These are phyloP conservation scores for Sebastes diaconus DNA, from an alignment of 2,797 vertebrate genomes.

Conservation along the genomic window DNA sequence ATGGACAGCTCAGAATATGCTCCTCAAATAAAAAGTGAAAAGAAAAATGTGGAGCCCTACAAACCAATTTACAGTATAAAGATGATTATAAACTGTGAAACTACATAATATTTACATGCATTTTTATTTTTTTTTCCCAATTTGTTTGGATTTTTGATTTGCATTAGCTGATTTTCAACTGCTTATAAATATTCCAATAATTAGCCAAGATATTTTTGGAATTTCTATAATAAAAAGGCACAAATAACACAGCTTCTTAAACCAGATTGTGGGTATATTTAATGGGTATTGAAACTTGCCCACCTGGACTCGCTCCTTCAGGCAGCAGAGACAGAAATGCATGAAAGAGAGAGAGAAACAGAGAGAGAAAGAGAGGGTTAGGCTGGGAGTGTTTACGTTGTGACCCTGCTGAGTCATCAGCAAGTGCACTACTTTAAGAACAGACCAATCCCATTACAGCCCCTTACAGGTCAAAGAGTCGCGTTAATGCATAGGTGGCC, in stretches of 20 bases:
- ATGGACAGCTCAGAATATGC: not conserved
- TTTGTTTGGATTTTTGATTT: not conserved
- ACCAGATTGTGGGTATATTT: not conserved
- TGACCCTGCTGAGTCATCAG: slow-evolving; percentile 36
- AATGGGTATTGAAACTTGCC: slow-evolving; percentile 6
- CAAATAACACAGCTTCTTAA: not conserved
- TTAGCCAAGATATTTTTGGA: not conserved
- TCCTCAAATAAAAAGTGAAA: not conserved
- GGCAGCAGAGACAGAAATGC: slow-evolving; percentile 37
- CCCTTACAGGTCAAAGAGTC: slow-evolving; percentile 19
- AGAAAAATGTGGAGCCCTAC: not conserved
- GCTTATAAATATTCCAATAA: not conserved
- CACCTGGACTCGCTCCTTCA: slow-evolving; percentile 82
- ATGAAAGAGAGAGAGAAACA: not conserved
- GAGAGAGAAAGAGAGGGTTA: not conserved
- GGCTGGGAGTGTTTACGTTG: slow-evolving; percentile 25
- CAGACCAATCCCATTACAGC: slow-evolving; percentile 63
- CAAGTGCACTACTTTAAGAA: slow-evolving; percentile 60
- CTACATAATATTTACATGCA: not conserved
- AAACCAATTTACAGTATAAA: not conserved
- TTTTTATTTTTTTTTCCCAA: not conserved
- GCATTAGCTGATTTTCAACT: not conserved
- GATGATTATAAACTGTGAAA: not conserved
- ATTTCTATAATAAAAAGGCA: not conserved
- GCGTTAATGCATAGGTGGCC: not conserved